Evolutionary conservation across 2,888 invertebrate species (phyloP).

Genomic region (Xestia sexstrigata): DNA sequence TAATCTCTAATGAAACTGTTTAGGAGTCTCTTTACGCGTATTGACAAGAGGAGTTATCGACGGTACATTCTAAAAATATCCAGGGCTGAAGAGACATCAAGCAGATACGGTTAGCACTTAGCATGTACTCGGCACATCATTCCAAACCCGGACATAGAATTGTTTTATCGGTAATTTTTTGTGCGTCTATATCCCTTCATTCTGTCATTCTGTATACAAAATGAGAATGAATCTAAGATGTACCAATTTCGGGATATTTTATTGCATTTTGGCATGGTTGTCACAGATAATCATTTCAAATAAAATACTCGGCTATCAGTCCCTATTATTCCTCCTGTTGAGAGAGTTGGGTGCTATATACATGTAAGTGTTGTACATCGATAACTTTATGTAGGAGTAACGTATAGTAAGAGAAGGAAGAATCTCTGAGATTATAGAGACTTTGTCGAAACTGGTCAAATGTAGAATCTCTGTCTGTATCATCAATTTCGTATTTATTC

Average conservation of each 20-base stretch:
- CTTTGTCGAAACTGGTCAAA: neutral
- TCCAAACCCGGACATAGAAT: neutral
- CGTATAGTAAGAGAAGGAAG: neutral
- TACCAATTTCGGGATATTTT: neutral
- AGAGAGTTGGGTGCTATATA: neutral
- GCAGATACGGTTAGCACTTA: neutral
- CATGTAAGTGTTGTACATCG: neutral
- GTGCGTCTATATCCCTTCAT: neutral
- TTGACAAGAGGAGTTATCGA: neutral
- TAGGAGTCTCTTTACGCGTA: neutral
- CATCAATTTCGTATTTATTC: neutral
- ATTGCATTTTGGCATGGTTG: neutral
- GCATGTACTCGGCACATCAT: neutral
- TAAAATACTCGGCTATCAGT: neutral
- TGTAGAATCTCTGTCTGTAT: slow-evolving; percentile 27
- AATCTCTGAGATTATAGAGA: neutral
- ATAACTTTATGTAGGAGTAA: neutral
- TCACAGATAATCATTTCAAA: neutral
- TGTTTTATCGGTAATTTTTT: neutral
- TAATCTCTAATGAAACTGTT: neutral
- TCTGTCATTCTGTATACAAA: neutral
- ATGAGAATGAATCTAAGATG: neutral
- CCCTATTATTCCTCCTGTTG: neutral
- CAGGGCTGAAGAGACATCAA: neutral
- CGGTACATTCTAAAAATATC: neutral